Evolutionary conservation across 2,888 invertebrate species (phyloP).

Genomic region (Isotomurus palustris): DNA sequence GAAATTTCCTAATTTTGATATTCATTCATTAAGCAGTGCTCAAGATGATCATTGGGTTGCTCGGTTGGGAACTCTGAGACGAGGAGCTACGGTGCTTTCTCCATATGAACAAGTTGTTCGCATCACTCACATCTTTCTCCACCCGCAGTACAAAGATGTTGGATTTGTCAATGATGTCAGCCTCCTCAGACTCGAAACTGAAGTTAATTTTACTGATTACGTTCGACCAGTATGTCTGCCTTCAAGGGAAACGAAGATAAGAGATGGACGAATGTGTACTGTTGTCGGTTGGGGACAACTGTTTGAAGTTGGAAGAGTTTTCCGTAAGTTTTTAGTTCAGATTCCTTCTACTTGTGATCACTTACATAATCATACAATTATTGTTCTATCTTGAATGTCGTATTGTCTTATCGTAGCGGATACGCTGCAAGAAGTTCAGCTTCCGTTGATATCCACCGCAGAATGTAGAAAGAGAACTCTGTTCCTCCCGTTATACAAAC

Average conservation of each 20-base stretch:
- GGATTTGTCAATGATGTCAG: constrained; percentile 77
- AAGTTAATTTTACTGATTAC: constrained; percentile 59
- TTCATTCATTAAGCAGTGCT: constrained; percentile 54
- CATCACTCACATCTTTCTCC: constrained; percentile 62
- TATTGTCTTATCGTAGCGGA: constrained; percentile 57
- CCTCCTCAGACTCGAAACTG: constrained; percentile 59
- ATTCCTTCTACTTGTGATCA: no score
- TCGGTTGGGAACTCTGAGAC: constrained; percentile 67
- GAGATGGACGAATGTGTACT: constrained; percentile 66
- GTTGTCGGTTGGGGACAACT: constrained; percentile 59
- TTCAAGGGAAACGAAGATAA: constrained; percentile 53
- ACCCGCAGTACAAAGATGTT: constrained; percentile 67
- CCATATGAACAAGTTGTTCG: constrained; percentile 68
- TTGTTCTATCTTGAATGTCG: neutral
- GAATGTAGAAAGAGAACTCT: constrained; percentile 71
- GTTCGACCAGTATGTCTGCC: constrained; percentile 65
- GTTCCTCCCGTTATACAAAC: constrained; percentile 67
- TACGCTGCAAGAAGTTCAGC: constrained; percentile 73
- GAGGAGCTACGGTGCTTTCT: constrained; percentile 67
- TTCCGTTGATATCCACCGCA: constrained; percentile 71
- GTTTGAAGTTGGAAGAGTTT: constrained; percentile 70
- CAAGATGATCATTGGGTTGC: constrained; percentile 74
- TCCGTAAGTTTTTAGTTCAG: constrained; percentile 59
- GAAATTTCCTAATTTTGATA: neutral
- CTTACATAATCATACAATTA: neutral